Evolutionary conservation across 2,888 invertebrate genomes (phyloP).

Genomic region (Isoperla grammatica): DNA sequence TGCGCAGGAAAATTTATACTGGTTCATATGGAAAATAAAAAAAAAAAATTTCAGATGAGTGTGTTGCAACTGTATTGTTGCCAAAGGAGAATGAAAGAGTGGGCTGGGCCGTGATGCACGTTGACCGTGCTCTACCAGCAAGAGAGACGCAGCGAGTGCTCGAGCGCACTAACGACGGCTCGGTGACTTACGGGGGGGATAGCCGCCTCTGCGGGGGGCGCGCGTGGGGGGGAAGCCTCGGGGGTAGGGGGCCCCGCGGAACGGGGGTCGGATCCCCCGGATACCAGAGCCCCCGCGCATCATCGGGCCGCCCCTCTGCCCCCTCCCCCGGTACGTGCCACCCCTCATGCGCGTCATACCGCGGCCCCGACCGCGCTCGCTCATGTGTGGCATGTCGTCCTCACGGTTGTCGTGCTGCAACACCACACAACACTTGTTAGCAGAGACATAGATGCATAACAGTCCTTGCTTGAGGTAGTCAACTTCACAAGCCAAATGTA

Average conservation of each 20-base stretch:
- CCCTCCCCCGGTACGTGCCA: neutral
- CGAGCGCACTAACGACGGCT: neutral
- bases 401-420: constrained; percentile 31
- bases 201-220: constrained; percentile 15
- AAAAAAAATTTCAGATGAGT: too few relatives aligned
- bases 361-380: constrained; percentile 15
- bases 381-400: constrained; percentile 17
- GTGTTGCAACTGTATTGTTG: too few relatives aligned
- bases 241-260: constrained; percentile 7
- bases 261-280: constrained; percentile 2
- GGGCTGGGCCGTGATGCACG: too few relatives aligned
- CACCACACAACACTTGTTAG: neutral
- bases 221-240: constrained; percentile 7
- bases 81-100: too few relatives aligned
- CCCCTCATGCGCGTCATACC: constrained; percentile 15
- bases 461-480: too few relatives aligned
- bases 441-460: neutral
- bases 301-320: constrained; percentile 17
- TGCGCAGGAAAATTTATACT: too few relatives aligned
- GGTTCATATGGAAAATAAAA: too few relatives aligned
- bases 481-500: neutral
- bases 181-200: constrained; percentile 23
- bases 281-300: constrained; percentile 16
- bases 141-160: neutral
- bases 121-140: too few relatives aligned